Conservation (phyloP, 2,888 invertebrate genomes). For the Dicyrtoma fusca region DNA sequence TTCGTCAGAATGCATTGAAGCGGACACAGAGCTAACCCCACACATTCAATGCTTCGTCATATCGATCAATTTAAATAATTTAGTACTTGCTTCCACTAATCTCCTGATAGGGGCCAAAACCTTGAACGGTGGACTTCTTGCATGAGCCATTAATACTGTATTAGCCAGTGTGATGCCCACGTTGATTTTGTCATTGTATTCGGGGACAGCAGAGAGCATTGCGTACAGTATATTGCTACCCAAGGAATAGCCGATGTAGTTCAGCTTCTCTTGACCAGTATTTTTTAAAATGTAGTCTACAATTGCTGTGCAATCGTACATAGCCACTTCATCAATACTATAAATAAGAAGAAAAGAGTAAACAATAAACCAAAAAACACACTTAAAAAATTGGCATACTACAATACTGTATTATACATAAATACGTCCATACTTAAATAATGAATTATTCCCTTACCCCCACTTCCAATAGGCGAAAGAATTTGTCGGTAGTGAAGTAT, state of each 20-base stretch:
- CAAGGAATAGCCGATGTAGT: slow-evolving; percentile 23
- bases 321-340: slow-evolving; percentile 1
- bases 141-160: background rate
- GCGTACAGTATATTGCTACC: slow-evolving; percentile 1
- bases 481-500: background rate
- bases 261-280: slow-evolving; percentile 8
- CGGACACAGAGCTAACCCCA: no score
- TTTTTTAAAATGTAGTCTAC: slow-evolving; percentile 20
- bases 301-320: background rate
- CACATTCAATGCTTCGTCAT: no score
- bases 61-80: no score
- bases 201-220: background rate
- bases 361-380: no score
- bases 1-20: no score
- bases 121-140: background rate
- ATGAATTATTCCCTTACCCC: background rate
- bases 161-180: background rate
- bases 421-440: background rate
- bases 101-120: background rate
- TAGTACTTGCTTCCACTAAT: background rate
- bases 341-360: no score
- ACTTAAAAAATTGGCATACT: no score
- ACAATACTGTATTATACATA: background rate
- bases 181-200: slow-evolving; percentile 28
- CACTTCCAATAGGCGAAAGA: no score